Conservation (phyloP, 2,113 vertebrate species). For the Scalopus aquaticus region DNA sequence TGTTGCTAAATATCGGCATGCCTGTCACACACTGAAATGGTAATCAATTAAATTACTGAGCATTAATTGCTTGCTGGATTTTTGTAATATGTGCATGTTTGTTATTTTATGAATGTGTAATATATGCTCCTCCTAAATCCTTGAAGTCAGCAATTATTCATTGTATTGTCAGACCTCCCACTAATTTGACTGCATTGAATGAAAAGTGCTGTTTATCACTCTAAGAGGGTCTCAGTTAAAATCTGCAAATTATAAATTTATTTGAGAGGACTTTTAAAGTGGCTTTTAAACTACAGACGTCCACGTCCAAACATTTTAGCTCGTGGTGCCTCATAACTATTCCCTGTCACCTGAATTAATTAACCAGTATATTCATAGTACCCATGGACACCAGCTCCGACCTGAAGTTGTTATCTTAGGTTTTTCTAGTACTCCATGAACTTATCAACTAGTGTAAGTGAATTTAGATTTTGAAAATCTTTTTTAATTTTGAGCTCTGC, state of each 20-base stretch:
- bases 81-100: background rate
- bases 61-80: background rate
- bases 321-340: background rate
- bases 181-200: background rate
- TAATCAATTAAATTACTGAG: background rate
- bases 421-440: background rate
- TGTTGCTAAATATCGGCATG: background rate
- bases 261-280: constrained; percentile 20
- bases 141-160: background rate
- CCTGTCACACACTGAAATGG: background rate
- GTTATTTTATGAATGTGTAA: background rate
- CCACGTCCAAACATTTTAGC: background rate
- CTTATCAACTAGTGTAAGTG: background rate
- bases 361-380: background rate
- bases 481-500: background rate
- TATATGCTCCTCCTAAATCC: background rate
- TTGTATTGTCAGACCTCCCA: background rate
- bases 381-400: background rate
- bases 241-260: constrained; percentile 43
- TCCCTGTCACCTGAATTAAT: background rate
- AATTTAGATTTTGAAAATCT: constrained; percentile 6
- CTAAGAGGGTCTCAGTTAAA: constrained; percentile 29
- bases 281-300: constrained; percentile 41
- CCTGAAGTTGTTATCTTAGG: background rate
- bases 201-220: background rate